These are phyloP conservation scores for Physocephala rufipes DNA, from an alignment of 2,888 invertebrate genomes.

Conservation along the genomic window DNA sequence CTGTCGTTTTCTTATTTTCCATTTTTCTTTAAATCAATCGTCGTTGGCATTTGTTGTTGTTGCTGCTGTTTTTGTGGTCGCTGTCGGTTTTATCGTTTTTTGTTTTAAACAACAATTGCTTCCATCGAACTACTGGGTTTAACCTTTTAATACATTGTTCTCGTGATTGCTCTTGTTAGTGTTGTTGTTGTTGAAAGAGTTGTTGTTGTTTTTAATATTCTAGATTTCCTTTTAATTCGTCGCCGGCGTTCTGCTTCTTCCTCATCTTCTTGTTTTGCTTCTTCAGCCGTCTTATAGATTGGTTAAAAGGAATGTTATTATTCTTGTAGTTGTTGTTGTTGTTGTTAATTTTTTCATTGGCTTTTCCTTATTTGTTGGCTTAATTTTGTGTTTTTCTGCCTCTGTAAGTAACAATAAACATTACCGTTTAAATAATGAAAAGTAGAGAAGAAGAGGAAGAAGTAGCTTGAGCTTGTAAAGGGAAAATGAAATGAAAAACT, in stretches of 20 bases:
- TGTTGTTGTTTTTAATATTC: conserved; percentile 12
- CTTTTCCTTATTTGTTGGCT: neutral
- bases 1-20: conserved; percentile 8
- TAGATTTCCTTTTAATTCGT: neutral
- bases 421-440: too few relatives aligned
- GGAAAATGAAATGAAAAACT: too few relatives aligned
- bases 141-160: neutral
- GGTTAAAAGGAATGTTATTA: neutral
- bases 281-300: neutral
- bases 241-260: neutral
- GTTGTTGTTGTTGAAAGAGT: neutral
- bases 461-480: too few relatives aligned
- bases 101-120: neutral
- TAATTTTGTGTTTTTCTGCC: too few relatives aligned
- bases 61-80: neutral
- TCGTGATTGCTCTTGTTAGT: neutral
- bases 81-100: neutral
- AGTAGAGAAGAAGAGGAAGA: too few relatives aligned
- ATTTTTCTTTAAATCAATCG: neutral
- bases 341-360: neutral
- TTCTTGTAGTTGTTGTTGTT: conserved; percentile 8
- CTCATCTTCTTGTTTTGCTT: neutral
- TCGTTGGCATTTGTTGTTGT: neutral
- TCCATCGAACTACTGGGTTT: neutral
- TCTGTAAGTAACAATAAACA: too few relatives aligned